Evolutionary conservation across 2,113 vertebrate species (phyloP), one percentile per base, ranked within the genome.

Genomic region (Varanus komodoensis): DNA sequence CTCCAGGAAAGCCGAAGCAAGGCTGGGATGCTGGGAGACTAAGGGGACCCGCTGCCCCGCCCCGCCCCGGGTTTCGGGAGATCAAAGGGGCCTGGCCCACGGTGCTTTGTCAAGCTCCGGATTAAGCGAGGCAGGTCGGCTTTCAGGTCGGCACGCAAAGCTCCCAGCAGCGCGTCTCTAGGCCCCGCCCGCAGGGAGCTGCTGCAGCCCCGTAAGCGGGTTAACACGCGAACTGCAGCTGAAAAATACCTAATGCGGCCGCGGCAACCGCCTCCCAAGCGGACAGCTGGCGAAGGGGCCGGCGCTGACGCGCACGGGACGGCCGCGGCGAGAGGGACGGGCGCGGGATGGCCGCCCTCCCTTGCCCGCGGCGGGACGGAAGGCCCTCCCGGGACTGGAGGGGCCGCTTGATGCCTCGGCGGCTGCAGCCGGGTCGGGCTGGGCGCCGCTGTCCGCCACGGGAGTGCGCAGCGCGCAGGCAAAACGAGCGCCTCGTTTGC

Each of bases 131-230:
- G 38, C 68, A 64, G 87, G 69, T 54, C 75, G 74, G 91, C 77
- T 75, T 34, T n/a, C n/a, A 50, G 77, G 77, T 87, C 91, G n/a
- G 87, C 91, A 92, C 84, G 91, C 91, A 89, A 92, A 73, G 84
- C 89, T 73, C 79, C 80, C 85, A 87, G 89, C 84, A 82, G 89
- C 77, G 77, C 85, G 77, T 75, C 89, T 79, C 25, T 64, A 44
- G 80, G 44, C 57, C 14, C 32, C 19, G 44, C 15, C 48, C 48
- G 3, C 32, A 34, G 85, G 12, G 85, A 38, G 32, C 17, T 12
- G 11, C 27, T 32, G 61, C 71, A 34, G 54, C n/a, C 68, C n/a
- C 68, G 73, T 78, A 50, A 25, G 57, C 48, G 7, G 44, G 88
- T 50, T 14, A 78, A 68, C 86, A 68, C 80, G 85, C 85, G 25